These are phyloP conservation scores for Otus scops DNA, from an alignment of 2,797 vertebrate genomes.

Conservation along the genomic window DNA sequence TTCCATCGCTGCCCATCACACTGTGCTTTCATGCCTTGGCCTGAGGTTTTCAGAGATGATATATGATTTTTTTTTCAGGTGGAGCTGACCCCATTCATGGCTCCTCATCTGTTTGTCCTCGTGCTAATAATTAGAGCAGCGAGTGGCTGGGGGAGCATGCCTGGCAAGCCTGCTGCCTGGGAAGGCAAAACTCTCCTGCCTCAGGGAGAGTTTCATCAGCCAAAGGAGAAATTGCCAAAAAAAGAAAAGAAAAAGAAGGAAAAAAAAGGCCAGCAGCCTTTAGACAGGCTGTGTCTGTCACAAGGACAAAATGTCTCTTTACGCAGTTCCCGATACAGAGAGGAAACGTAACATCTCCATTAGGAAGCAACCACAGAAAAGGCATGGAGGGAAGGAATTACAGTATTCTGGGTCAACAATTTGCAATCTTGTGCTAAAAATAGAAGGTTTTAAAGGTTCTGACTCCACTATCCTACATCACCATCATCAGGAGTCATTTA, in stretches of 20 bases:
- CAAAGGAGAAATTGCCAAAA: slow-evolving; percentile 27
- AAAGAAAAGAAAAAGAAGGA: neutral
- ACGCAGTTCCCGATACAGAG: neutral
- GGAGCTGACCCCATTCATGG: neutral
- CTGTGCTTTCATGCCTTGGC: neutral
- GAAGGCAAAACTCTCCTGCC: slow-evolving; percentile 24
- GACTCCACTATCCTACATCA: neutral
- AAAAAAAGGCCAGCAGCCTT: neutral
- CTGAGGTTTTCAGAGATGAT: neutral
- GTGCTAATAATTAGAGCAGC: slow-evolving; percentile 52
- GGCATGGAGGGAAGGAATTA: neutral
- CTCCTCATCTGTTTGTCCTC: slow-evolving; percentile 26
- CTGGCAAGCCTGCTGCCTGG: neutral
- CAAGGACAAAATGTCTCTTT: slow-evolving; percentile 9
- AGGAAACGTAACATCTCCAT: neutral
- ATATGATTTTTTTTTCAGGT: neutral
- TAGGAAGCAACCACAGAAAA: neutral
- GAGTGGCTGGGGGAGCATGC: neutral
- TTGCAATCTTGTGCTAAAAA: neutral
- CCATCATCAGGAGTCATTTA: neutral
- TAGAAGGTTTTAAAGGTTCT: neutral
- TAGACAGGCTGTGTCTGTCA: neutral
- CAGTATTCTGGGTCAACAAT: neutral
- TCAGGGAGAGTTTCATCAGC: slow-evolving; percentile 30
- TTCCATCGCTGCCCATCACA: neutral